Evolutionary conservation across 2,797 vertebrate species (phyloP), one percentile per base, ranked within the genome.

Genomic region (Parauchenoglanis ngamensis): DNA sequence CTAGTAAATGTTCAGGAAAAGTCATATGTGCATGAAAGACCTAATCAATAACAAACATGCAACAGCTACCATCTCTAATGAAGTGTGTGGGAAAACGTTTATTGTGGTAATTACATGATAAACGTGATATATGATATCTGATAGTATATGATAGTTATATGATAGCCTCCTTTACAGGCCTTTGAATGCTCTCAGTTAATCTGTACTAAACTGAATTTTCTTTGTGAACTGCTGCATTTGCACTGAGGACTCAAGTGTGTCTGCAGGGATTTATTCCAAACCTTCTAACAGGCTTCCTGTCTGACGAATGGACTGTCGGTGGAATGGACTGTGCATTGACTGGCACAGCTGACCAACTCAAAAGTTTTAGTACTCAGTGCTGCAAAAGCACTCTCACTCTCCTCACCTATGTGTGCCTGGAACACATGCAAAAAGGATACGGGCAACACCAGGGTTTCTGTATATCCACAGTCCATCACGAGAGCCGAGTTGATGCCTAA

Each of bases 401-500:
- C 4, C 11, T 57, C 4, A 8, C 35, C 28, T 79, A 10, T 13
- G 10, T 54, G 72, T 76, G 8, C 19, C 59, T 85, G 11, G 17
- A 28, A 81, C 21, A 40, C 65, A 63, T 52, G n/a, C 63, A 15
- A 28, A 88, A 93, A 97, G 95, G 98, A 99, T 99, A 98, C 98
- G 89, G 98, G 98, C 76, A 99, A 94, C 91, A 97, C 98, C 83
- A 99, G 93, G 0, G 98, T 98, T 93, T 99, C 98, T 44, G 96
- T 96, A 92, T 99, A 96, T 81, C 98, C 98, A 88, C 98, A 99
- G 92, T 99, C 98, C 92, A 99, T 96, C 89, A 99, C 98, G 91
- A 99, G 96, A 17, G 97, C 98, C 56, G 98, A 99, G 94, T 97
- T 99, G 93, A 99, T 96, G n/a, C 98, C 98, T 82, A 99, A 94